Conservation (phyloP, 2,888 invertebrate species). For the Pyrocoelia pectoralis region DNA sequence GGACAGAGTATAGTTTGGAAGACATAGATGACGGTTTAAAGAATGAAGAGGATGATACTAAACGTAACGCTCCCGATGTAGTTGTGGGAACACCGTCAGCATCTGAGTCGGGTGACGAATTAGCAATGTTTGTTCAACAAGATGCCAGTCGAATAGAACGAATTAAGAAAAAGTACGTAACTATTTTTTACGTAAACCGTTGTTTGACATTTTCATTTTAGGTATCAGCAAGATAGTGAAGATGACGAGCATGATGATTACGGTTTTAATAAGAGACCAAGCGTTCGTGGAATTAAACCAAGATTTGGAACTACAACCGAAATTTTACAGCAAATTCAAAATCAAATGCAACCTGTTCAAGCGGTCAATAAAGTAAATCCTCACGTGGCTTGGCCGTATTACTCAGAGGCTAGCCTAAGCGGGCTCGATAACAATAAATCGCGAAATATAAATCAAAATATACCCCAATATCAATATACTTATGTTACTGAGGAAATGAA, state of each 20-base stretch:
- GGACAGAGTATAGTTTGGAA: conserved; percentile 74
- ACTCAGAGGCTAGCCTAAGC: conserved; percentile 66
- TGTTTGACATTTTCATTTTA: conserved; percentile 52
- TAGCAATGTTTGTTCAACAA: conserved; percentile 85
- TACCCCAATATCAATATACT: conserved; percentile 48
- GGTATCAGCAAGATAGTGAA: conserved; percentile 67
- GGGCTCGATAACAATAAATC: conserved; percentile 50
- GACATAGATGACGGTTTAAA: conserved; percentile 69
- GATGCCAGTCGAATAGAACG: conserved; percentile 84
- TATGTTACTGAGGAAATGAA: conserved; percentile 49
- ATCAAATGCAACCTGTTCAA: conserved; percentile 67
- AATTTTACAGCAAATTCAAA: conserved; percentile 82
- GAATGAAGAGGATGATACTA: conserved; percentile 61
- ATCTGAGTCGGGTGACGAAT: conserved; percentile 70
- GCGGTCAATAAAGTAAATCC: conserved; percentile 46
- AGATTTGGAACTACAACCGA: conserved; percentile 82
- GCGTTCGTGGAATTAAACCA: conserved; percentile 89
- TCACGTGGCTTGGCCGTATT: conserved; percentile 72
- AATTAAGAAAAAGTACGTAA: conserved; percentile 72
- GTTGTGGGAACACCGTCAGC: conserved; percentile 75
- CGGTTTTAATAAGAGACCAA: conserved; percentile 88
- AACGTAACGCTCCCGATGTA: conserved; percentile 76
- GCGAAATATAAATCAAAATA: conserved; percentile 48
- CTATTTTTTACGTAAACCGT: not conserved
- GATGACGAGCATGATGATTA: conserved; percentile 89